Base-by-base conservation (phyloP, 2,113 vertebrate species). In the Vulpes lagopus region DNA sequence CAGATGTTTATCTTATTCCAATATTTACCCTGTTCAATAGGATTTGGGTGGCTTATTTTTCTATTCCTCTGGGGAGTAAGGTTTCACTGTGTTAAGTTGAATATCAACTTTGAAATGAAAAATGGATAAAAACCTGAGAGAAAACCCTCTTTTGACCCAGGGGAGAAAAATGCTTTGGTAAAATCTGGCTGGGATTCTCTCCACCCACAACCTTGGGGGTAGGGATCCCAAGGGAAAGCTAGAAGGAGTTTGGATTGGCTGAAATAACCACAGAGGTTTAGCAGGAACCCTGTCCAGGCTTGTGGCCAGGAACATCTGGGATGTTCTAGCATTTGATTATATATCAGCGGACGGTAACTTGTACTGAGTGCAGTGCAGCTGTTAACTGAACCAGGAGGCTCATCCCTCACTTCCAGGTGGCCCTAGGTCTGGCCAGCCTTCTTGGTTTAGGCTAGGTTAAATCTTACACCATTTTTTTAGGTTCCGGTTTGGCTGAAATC, bases 1-100 rank as follows among this genome's bases (percentile, higher is more conserved):
- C 32, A 96, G 95, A 97, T 97, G 94, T 96, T 97, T 98, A 98
- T 98, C 97, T 98, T 97, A 96, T 94, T 91, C 97, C 67, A 98
- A 97, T 98, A 98, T 98, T 98, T 97, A 98, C 96, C 80, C 93
- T 97, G 87, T 89, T 96, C 96, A 98, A 95, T 96, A 92, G 96
- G 93, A 96, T 91, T 96, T 93, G 89, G 91, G 94, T 97, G 97
- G 96, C 82, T 96, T 96, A 89, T 65, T 94, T 97, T 98, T 98
- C 94, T 94, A 4, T 94, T 94, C 59, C 91, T 95, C 38, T 89
- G 35, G 80, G 91, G 94, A 97, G 87, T 96, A 81, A 89, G 74
- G 89, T 96, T 98, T 97, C 92, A 65, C 17, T 51, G 35, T 91
- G 83, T 88, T 94, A 92, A 95, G 86, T n/a, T 86, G 92, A 94